phyloP scores from a whole-genome alignment of 2,113 vertebrate genomes.

The Aepyceros melampus region DNA sequence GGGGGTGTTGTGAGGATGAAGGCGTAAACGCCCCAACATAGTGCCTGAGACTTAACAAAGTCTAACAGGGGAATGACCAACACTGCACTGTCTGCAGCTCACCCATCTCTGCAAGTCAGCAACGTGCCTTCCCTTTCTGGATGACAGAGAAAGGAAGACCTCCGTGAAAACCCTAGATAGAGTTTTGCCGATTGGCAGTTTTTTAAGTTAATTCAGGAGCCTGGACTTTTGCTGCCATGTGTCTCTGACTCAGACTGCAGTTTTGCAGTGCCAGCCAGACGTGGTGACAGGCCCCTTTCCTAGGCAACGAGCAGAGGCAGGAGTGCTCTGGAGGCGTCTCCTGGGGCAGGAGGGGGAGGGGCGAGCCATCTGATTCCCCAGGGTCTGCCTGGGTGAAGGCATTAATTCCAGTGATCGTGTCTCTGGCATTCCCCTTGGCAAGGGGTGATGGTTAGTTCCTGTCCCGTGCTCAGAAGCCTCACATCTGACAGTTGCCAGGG shows the following conservation, averaged over 20 bases:
- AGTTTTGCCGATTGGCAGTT: conserved; percentile 5
- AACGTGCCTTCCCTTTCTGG: rapidly evolving
- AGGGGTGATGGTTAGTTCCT: background rate
- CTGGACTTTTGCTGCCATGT: conserved; percentile 44
- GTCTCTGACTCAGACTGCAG: conserved; percentile 57
- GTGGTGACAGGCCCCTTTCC: conserved; percentile 34
- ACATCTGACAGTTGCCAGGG: background rate
- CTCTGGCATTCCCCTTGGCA: background rate
- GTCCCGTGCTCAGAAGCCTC: background rate
- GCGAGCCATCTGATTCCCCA: background rate
- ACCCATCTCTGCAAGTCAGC: rapidly evolving
- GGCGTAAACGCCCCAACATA: background rate
- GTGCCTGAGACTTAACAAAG: background rate
- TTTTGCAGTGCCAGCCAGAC: conserved; percentile 19
- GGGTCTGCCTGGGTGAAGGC: background rate
- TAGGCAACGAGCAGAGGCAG: background rate
- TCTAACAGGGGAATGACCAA: background rate
- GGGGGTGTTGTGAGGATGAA: background rate
- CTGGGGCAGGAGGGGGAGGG: background rate
- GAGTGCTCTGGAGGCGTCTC: conserved; percentile 5
- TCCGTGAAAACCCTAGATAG: background rate
- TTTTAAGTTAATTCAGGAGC: conserved; percentile 64
- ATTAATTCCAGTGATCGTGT: background rate
- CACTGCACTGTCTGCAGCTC: too few relatives aligned
- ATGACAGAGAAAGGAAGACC: background rate